Evolutionary conservation across 2,888 invertebrate species (phyloP), one percentile per base, ranked within the genome.

Genomic region (Cryptocephalus primarius): DNA sequence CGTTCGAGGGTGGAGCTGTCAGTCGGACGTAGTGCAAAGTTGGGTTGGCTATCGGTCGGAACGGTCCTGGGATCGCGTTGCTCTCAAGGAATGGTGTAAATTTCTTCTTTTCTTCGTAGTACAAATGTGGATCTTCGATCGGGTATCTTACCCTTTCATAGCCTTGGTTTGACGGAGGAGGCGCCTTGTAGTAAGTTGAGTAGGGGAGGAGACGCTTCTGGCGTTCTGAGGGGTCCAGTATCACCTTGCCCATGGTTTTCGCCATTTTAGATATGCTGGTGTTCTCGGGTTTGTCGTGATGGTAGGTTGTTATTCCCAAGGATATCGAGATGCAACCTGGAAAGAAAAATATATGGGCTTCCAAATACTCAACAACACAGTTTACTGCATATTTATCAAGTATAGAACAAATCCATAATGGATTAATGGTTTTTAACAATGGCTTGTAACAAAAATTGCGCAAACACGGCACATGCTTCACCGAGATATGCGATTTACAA

Each of bases 131-230:
- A 6, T 22, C 22, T 22, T 22, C 22, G 33, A 47, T 38, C 4
- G 40, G 44, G 44, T 52, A 34, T 34, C 33, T 11, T 4, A 36
- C 12, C 36, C n/a, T 12, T 36, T 36, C 4, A 6, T 36, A 11
- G 32, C 32, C 11, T 42, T n/a, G 14, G 11, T 40, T 8, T 6
- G 36, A 2, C 3, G 12, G 36, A 61, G 75, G 63, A 62, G 71
- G 67, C n/a, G 82, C 72, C 32, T 77, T 72, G 66, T 88, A 88
- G 68, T 83, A 89, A 33, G 85, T 86, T 79, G 85, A 84, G 65
- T 88, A 88, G 1, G 88, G 89, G 60, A 89, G 82, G 42, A 89
- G 68, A 52, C 89, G 75, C 59, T 88, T 79, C 62, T 83, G 83
- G 43, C 88, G 75, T 68, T 87, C 83, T 45, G 72, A 39, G 4